Evolutionary conservation across 2,888 invertebrate genomes (phyloP), one percentile per base, ranked within the genome.

Genomic region (Mystacides longicornis): DNA sequence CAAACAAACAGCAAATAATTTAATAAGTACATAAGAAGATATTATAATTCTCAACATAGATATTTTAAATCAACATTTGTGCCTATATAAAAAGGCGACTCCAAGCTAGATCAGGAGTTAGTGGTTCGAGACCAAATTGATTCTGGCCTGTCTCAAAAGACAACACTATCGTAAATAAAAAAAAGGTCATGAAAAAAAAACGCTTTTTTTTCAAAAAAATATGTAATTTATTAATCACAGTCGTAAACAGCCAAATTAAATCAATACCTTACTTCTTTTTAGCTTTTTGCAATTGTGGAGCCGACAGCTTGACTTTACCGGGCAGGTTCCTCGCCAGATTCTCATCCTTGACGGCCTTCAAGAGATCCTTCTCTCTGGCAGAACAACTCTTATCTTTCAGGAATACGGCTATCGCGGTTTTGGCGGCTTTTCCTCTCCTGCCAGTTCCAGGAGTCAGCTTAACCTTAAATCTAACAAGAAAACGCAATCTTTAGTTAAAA

Each of bases 241-340:
- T 27, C 7, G 27, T 7, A 5, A 27, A 27, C 27, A 7, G 5
- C 7, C 27, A 27, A 27, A 27, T 27, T 27, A 5, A 27, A 7
- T 27, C 5, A 5, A 27, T 27, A 27, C 27, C 5, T 21, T 48
- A 55, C 67, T 70, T 84, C 69, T 85, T 87, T 66, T 80, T 84
- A 58, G 82, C 71, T 63, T 82, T 83, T 66, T 86, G 86, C 58
- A 89, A 69, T 67, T 87, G 88, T 0, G 93, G 92, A 1, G 93
- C 91, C 1, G 93, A 92, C 42, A 98, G 74, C 72, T 97, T 97
- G 0, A 98, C 96, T 75, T 96, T 97, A 31, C 97, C 96, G 9
- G 98, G 98, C 69, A 99, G 85, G 78, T 98, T 98, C 63, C 95
- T 80, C 0, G 94, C 93, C 23, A 95, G 74, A 59, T 88, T 86